A percentile compares a stretch with the other conserved stretches of the same genome.
These are phyloP conservation scores for Ardeotis arabs DNA, from an alignment of 2,113 vertebrate genomes.

Conservation along the genomic window DNA sequence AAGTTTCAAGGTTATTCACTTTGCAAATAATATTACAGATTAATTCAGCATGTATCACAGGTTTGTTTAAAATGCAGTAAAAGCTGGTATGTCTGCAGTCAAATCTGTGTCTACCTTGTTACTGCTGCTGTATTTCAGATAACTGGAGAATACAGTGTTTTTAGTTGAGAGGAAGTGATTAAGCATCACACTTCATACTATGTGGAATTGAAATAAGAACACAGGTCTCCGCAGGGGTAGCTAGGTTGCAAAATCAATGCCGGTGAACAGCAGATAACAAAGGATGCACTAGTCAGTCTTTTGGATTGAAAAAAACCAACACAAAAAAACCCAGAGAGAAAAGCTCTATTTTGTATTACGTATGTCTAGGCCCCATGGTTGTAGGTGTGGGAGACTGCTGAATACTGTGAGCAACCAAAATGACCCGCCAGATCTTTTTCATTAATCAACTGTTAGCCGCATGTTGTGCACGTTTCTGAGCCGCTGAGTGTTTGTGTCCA, in stretches of 20 bases:
- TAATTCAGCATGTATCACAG: neutral
- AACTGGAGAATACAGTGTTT: neutral
- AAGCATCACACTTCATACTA: neutral
- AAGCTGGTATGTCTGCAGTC: neutral
- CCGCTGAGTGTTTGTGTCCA: neutral
- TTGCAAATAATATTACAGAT: neutral
- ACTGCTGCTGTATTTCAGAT: neutral
- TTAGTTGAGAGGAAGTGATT: neutral
- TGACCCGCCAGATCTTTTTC: neutral
- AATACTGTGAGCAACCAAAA: neutral
- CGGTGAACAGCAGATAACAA: neutral
- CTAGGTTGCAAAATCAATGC: neutral
- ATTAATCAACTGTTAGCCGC: neutral
- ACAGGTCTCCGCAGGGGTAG: neutral
- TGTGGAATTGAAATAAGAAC: neutral
- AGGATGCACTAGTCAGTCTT: neutral
- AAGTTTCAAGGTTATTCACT: neutral
- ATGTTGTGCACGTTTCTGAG: neutral
- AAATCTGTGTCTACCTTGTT: neutral
- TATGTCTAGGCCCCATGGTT: neutral
- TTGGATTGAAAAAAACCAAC: neutral
- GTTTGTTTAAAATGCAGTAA: neutral
- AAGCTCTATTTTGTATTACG: neutral
- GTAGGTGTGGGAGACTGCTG: neutral
- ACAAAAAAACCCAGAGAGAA: neutral